These are phyloP conservation scores for Drosophila yooni DNA, from an alignment of 2,888 invertebrate species.

Conservation along the genomic window DNA sequence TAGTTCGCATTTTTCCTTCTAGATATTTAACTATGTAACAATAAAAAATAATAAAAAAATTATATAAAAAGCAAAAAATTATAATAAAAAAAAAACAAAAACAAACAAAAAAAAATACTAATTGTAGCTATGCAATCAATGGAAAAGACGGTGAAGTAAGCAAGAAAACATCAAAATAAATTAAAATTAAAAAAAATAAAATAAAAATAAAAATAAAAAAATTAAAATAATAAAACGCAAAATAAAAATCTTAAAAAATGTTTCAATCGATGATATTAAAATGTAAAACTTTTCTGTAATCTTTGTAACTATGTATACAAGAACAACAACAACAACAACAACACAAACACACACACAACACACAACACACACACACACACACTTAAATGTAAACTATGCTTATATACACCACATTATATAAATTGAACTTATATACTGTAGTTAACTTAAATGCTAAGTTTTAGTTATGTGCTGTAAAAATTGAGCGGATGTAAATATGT, in stretches of 20 bases:
- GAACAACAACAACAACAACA: not conserved
- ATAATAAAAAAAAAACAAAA: not conserved
- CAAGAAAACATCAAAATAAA: slow-evolving; percentile 31
- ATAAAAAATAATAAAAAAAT: slow-evolving; percentile 6
- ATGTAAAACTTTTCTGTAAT: slow-evolving; percentile 31
- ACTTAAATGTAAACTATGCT: slow-evolving; percentile 28
- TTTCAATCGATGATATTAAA: slow-evolving; percentile 53
- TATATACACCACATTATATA: slow-evolving; percentile 24
- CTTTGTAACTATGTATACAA: slow-evolving; percentile 41
- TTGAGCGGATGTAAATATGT: slow-evolving; percentile 48
- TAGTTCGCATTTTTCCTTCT: slow-evolving; percentile 70
- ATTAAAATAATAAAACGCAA: slow-evolving; percentile 5
- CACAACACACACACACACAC: slow-evolving; percentile 13
- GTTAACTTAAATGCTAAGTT: slow-evolving; percentile 27
- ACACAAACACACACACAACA: not conserved
- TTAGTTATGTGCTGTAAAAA: slow-evolving; percentile 49
- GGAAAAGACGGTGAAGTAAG: slow-evolving; percentile 79
- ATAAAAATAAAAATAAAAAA: not conserved
- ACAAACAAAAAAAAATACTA: slow-evolving; percentile 29
- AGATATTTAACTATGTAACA: slow-evolving; percentile 43
- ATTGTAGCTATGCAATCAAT: slow-evolving; percentile 77
- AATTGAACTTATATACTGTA: slow-evolving; percentile 21
- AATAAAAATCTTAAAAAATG: slow-evolving; percentile 35
- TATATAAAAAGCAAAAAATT: slow-evolving; percentile 3
- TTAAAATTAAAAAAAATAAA: not conserved